Evolutionary conservation across 2,113 vertebrate species (phyloP).

Genomic region (Solenodon paradoxus): DNA sequence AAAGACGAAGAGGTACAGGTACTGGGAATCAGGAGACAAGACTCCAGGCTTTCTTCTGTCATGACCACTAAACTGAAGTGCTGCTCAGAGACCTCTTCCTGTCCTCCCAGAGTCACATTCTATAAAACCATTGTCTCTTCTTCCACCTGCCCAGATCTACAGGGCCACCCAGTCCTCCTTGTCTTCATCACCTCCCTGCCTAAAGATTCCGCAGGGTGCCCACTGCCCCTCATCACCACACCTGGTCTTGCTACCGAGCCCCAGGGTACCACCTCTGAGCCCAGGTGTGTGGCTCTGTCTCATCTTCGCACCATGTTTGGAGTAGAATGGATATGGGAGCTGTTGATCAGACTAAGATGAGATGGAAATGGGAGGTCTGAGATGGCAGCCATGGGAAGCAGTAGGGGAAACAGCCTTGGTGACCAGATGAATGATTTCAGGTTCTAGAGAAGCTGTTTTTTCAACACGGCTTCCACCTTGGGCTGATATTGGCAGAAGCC

Average conservation of each 20-base stretch:
- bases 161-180: neutral
- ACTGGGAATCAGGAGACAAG: neutral
- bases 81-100: neutral
- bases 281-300: no score
- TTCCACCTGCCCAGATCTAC: neutral
- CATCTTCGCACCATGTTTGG: accelerated
- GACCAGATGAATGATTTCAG: neutral
- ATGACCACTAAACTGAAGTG: neutral
- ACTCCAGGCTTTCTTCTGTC: neutral
- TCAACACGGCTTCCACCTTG: neutral
- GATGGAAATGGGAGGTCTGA: neutral
- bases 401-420: no score
- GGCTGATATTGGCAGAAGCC: neutral
- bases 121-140: neutral
- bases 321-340: no score
- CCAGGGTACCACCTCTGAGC: no score
- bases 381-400: neutral
- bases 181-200: neutral
- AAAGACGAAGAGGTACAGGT: neutral
- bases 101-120: neutral
- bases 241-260: neutral
- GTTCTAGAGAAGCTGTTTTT: neutral
- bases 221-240: neutral
- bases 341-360: neutral
- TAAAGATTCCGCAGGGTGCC: neutral